Base-by-base conservation (phyloP, 2,888 invertebrate species). In the Xestia sexstrigata region DNA sequence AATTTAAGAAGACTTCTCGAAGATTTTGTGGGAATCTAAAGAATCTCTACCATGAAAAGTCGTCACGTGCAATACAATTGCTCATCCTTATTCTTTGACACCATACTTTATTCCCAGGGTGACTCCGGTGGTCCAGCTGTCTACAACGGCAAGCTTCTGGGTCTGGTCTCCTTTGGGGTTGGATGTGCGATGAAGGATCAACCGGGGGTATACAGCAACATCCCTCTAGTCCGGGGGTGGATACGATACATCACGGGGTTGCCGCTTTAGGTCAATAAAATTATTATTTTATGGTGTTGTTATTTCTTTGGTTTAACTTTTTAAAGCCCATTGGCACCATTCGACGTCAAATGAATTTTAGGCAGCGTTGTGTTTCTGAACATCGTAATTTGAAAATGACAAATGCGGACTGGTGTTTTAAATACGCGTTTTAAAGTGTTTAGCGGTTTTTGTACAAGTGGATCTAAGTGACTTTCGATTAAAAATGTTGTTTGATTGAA, bases 81-180 rank as follows among this genome's bases (percentile, higher is more conserved):
- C 30, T 20, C 17, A 60, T 4, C 1, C 11, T 35, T 23, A 62
- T 20, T 35, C 35, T 62, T 23, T 13, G 26, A 62, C 35, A 39
- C 6, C 23, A 39, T 39, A 13, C 1, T 45, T 45, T 45, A 15
- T 49, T 60, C 15, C 11, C 35, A 81, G 97, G 97, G 97, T 81
- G 97, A 97, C 89, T 97, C 97, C 13, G 97, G 97, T 1, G 97
- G 97, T 1, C 97, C 97, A 80, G 95, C 97, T 2, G 95, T 97
- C 47, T 74, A 90, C 47, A 93, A 94, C 79, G 96, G 95, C 17
- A 95, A 92, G 87, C 93, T 97, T 74, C 89, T 97, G 49, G 97
- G 97, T 0, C 88, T 97, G 78, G 97, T 97, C n/a, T 97, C 97
- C 5, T 97, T 97, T 88, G 97, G 97, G 35, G 95, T 96, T 23